A percentile compares a stretch with the other conserved stretches of the same genome.
These are phyloP conservation scores for Cryptomyrus ogoouensis DNA, from an alignment of 2,113 vertebrate genomes.

Conservation along the genomic window DNA sequence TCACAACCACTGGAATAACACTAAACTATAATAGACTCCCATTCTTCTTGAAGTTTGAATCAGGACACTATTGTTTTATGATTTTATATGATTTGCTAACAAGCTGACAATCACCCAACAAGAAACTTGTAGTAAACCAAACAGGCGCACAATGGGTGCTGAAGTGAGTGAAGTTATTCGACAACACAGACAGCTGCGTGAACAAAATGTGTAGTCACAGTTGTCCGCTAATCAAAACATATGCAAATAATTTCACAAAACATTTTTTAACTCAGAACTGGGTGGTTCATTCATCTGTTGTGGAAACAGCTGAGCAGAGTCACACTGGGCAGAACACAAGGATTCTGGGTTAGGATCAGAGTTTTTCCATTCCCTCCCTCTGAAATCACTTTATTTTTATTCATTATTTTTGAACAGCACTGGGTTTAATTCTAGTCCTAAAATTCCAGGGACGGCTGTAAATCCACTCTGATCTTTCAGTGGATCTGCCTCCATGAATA, in stretches of 20 bases:
- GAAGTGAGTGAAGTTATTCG: background rate
- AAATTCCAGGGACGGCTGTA: conserved; percentile 19
- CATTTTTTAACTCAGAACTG: background rate
- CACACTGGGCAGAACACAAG: background rate
- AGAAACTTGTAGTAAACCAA: background rate
- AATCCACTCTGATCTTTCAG: conserved; percentile 26
- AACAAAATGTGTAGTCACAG: background rate
- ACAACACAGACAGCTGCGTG: background rate
- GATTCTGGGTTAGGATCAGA: background rate
- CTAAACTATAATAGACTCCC: background rate
- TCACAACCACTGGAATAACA: background rate
- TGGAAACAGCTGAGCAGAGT: background rate
- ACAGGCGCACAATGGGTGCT: background rate
- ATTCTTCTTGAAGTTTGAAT: background rate
- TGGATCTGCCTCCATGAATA: conserved; percentile 15
- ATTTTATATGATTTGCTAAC: background rate
- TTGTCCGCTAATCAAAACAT: background rate
- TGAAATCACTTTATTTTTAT: background rate
- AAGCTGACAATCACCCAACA: background rate
- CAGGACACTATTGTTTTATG: background rate
- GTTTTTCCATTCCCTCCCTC: background rate
- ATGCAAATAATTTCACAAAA: background rate
- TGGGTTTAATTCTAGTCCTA: conserved; percentile 16
- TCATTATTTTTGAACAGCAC: conserved; percentile 12
- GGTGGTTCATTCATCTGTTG: background rate